Percentiles rank a stretch among this genome's conserved stretches.
These are phyloP conservation scores for Uromys caudimaculatus DNA, from an alignment of 2,797 vertebrate genomes.

Conservation along the genomic window DNA sequence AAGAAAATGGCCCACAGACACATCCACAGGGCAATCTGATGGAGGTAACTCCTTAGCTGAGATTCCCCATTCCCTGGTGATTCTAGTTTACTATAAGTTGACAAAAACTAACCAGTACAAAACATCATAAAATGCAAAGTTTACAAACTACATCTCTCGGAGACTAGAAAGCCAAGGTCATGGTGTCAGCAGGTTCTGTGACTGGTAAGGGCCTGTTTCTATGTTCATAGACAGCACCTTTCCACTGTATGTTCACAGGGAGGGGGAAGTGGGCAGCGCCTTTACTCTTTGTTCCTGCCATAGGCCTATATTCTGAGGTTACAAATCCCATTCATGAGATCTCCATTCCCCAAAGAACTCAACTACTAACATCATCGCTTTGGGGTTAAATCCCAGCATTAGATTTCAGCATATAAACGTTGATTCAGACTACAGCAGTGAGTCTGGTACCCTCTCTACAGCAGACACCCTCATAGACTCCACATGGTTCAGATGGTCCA, in stretches of 20 bases:
- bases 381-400: neutral
- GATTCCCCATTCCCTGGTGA: neutral
- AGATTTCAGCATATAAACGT: neutral
- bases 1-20: neutral
- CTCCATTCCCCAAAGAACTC: neutral
- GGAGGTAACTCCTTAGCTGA: neutral
- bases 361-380: neutral
- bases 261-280: neutral
- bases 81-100: neutral
- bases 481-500: neutral
- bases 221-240: neutral
- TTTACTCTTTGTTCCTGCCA: neutral
- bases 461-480: neutral
- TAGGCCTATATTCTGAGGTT: neutral
- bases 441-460: neutral
- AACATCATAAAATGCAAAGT: neutral
- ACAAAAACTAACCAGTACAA: neutral
- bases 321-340: neutral
- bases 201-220: neutral
- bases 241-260: neutral
- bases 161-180: neutral
- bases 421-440: neutral
- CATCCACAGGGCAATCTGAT: too few species aligned
- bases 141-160: neutral
- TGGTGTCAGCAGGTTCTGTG: neutral